Base-by-base conservation (phyloP, 2,888 invertebrate genomes). In the Pocota personata region DNA sequence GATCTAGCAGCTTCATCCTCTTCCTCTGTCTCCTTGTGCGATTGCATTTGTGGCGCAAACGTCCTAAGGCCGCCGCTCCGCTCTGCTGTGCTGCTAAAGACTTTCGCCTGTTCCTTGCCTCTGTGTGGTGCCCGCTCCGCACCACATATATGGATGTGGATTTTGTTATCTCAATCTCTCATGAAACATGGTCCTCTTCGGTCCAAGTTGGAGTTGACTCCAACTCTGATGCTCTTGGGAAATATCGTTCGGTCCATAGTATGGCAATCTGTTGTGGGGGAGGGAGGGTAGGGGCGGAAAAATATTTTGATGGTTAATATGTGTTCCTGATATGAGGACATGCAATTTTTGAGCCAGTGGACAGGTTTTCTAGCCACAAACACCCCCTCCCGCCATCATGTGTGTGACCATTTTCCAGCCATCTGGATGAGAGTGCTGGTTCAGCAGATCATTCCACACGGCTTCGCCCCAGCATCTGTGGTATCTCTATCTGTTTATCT, bases 251-350 rank as follows among this genome's bases (percentile, higher is more conserved):
- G 46, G 24, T 62, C 62, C 62, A 48, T 21, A 19, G 66, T 19
- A 27, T 66, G 64, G 57, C 64, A 71, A 58, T 64, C 78, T 16
- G 37, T 35, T 57, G 27, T 21, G 64, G n/a, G 32, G 40, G 14
- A 6, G 7, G 57, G 2, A 24, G 24, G 24, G 24, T 24, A 24
- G 24, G 24, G 4, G 2, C 2, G 24, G 4, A 24, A 24, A 24
- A 24, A 58, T 43, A 76, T 76, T 82, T 87, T 87, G 82, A 87
- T 87, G 87, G 87, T 77, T 87, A 87, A 87, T 87, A 78, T 87
- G 87, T 87, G 87, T 87, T 87, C 66, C 80, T 58, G 87, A 87
- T 87, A 87, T 62, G 82, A 82, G 87, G 87, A 87, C 87, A 87
- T 87, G 87, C 87, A 82, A 87, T 82, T 77, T 71, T 78, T 72